A percentile compares a stretch with the other conserved stretches of the same genome.
Evolutionary conservation across 1,140 invertebrate genomes (phyloP).

Genomic region (Philopotamus ludificatus): DNA sequence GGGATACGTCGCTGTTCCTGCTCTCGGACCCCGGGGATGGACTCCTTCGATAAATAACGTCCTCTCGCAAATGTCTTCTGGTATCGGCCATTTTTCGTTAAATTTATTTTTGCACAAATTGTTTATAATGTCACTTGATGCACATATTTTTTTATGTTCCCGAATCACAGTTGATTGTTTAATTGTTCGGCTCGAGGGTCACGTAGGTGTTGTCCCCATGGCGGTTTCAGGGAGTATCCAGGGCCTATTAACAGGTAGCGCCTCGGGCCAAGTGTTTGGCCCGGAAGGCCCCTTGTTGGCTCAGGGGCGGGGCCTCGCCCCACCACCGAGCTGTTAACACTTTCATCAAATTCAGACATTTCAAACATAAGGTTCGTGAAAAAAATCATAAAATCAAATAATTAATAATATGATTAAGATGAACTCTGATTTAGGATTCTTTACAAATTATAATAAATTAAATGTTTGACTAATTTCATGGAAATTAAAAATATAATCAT

Average conservation of each 20-base stretch:
- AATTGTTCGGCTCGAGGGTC: neutral
- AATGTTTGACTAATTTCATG: too few relatives aligned
- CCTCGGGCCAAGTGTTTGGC: conserved; percentile 3
- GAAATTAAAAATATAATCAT: too few relatives aligned
- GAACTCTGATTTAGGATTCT: too few relatives aligned
- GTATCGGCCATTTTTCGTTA: neutral
- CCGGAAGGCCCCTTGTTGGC: too few relatives aligned
- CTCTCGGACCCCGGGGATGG: conserved; percentile 22
- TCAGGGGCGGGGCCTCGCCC: conserved; percentile 12
- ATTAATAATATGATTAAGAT: too few relatives aligned
- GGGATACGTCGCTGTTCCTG: conserved; percentile 3
- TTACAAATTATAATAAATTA: too few relatives aligned
- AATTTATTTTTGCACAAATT: conserved; percentile 1
- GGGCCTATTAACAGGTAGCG: conserved; percentile 30
- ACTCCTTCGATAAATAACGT: neutral
- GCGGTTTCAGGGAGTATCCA: conserved; percentile 15
- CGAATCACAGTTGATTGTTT: neutral
- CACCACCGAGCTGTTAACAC: neutral
- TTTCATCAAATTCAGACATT: neutral
- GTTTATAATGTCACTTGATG: neutral
- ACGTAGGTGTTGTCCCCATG: neutral
- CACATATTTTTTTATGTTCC: neutral
- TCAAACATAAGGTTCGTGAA: neutral
- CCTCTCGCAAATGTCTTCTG: neutral
- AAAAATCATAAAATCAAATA: too few relatives aligned